Evolutionary conservation across 2,113 vertebrate species (phyloP), one percentile per base, ranked within the genome.

Genomic region (Canis aureus): DNA sequence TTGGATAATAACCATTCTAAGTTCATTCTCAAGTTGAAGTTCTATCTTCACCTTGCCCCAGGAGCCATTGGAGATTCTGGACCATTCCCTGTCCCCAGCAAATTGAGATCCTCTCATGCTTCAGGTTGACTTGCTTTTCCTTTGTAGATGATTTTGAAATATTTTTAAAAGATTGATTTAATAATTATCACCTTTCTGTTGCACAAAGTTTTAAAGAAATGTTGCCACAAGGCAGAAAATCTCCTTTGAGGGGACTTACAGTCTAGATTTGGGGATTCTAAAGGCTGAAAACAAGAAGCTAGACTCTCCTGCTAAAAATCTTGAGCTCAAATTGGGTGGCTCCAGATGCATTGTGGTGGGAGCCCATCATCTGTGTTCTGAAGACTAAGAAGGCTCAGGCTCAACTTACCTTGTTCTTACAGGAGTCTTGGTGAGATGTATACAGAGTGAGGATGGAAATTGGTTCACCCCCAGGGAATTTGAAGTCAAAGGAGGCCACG

Each of bases 401-500:
- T 49, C 71, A 76, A 53, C 67, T 73, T 91, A 81, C 19, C 12
- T 3, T 51, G 62, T 2, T 94, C 71, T 98, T 95, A 43, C 83
- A 98, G 97, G 96, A 57, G 0, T 0, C 78, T 66, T 0, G 2
- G 5, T 23, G 29, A 89, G 38, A 60, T 94, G 78, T 16, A 95
- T 98, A 89, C 78, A 73, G 83, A 19, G 0, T 66, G 78, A 97
- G 27, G 51, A 73, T 29, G 95, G 95, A 55, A 4, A 17, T 0
- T 97, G 97, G 96, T 23, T 94, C 83, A 96, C 94, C 1, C 90
- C 91, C 9, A 9, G 13, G 29, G 60, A 96, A 78, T 98, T 97
- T 94, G 97, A 98, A 96, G 29, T 67, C 55, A 6, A 10, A 89
- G 97, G 96, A 17, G 97, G 97, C 57, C 0, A 0, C 0, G 59